Evolutionary conservation across 1,140 invertebrate genomes (phyloP).

Genomic region (Scylla paramamosain): DNA sequence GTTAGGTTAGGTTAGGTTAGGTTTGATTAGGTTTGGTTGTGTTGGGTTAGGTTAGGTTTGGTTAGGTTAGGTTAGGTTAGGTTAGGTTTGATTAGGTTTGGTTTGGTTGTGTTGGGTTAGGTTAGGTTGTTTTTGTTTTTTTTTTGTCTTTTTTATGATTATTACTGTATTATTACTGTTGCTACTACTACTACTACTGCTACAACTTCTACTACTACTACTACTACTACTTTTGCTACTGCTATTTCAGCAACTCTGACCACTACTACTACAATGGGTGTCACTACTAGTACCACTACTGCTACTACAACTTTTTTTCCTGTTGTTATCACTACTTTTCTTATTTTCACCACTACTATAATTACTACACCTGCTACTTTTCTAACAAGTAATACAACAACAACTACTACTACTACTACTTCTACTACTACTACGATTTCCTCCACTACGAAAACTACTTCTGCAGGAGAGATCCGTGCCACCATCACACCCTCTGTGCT

Average conservation of each 20-base stretch:
- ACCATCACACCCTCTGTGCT: conserved; percentile 56
- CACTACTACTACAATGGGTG: no score
- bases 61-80: background rate
- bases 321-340: background rate
- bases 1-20: no score
- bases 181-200: background rate
- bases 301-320: background rate
- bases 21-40: no score
- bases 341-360: background rate
- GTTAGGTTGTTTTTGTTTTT: no score
- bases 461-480: conserved; percentile 61
- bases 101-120: no score
- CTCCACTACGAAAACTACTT: background rate
- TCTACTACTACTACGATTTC: background rate
- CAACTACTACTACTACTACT: background rate
- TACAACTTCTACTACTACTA: background rate
- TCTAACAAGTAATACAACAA: no score
- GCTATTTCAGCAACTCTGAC: no score
- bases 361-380: background rate
- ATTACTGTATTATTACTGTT: background rate
- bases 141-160: no score
- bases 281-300: background rate
- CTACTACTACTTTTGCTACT: background rate
- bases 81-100: no score
- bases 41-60: no score